Conservation (phyloP, 2,113 vertebrate genomes). For the Chloebia gouldiae region DNA sequence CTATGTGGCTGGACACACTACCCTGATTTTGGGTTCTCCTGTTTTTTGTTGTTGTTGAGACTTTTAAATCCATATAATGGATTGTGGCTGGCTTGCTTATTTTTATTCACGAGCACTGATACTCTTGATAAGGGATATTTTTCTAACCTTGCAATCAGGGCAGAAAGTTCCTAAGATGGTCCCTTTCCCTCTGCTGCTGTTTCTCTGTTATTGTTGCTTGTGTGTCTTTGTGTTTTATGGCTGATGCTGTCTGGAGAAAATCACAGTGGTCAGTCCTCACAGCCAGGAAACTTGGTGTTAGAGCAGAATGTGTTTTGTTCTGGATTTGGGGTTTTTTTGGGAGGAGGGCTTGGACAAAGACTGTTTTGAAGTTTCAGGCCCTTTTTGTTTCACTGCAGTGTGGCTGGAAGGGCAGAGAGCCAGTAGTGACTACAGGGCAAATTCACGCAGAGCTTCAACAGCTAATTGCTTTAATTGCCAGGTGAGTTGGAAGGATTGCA, state of each 20-base stretch:
- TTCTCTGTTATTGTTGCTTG: background rate
- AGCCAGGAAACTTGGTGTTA: background rate
- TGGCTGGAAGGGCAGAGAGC: background rate
- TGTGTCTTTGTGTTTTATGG: background rate
- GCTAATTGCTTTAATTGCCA: background rate
- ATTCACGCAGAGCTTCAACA: background rate
- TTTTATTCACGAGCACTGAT: background rate
- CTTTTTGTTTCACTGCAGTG: background rate
- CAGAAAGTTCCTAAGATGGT: background rate
- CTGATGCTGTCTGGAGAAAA: background rate
- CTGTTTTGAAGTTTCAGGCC: background rate
- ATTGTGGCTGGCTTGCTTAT: conserved; percentile 6
- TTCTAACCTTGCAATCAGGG: background rate
- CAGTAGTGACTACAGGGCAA: background rate
- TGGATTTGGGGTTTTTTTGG: background rate
- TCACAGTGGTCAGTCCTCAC: background rate
- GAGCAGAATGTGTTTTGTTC: background rate
- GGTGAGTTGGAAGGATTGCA: background rate
- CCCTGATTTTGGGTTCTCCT: background rate
- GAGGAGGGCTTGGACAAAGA: background rate
- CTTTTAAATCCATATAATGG: background rate
- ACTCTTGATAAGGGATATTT: background rate
- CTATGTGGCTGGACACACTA: background rate
- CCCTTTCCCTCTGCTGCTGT: background rate
- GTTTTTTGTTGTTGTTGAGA: background rate